These are phyloP conservation scores for Anthoscopus minutus DNA, from an alignment of 2,113 vertebrate species.

Conservation along the genomic window DNA sequence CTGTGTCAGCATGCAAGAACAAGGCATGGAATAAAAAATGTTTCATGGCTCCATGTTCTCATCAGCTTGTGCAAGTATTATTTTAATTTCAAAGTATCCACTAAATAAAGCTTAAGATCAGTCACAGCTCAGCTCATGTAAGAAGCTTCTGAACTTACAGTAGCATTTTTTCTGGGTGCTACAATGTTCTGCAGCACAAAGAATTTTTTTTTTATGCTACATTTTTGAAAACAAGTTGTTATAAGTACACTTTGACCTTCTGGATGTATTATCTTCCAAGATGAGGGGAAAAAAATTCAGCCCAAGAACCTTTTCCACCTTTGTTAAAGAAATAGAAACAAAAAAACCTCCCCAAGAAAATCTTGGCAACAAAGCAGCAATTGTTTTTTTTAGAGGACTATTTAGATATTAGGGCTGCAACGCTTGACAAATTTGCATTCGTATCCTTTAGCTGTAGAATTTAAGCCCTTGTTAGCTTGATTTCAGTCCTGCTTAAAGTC, in stretches of 20 bases:
- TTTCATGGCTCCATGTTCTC: neutral
- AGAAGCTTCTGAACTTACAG: neutral
- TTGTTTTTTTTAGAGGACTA: neutral
- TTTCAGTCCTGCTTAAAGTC: neutral
- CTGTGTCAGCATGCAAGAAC: neutral
- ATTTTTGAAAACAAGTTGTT: neutral
- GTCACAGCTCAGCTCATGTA: neutral
- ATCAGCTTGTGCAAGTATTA: neutral
- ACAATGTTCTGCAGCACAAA: neutral
- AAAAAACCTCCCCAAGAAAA: neutral
- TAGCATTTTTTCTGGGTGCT: neutral
- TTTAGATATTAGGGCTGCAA: neutral
- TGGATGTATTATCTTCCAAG: neutral
- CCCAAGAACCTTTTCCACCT: neutral
- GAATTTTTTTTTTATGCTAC: neutral
- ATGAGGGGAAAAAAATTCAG: neutral
- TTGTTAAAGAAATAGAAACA: neutral
- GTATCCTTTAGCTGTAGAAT: neutral
- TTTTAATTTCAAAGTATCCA: neutral
- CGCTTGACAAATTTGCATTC: neutral
- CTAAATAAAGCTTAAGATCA: neutral
- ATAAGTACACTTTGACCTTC: neutral
- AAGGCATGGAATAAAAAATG: neutral
- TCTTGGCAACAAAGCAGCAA: neutral
- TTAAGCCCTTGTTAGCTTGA: neutral